These are phyloP conservation scores for Nesidiocoris tenuis DNA, from an alignment of 2,888 invertebrate species.

Conservation along the genomic window DNA sequence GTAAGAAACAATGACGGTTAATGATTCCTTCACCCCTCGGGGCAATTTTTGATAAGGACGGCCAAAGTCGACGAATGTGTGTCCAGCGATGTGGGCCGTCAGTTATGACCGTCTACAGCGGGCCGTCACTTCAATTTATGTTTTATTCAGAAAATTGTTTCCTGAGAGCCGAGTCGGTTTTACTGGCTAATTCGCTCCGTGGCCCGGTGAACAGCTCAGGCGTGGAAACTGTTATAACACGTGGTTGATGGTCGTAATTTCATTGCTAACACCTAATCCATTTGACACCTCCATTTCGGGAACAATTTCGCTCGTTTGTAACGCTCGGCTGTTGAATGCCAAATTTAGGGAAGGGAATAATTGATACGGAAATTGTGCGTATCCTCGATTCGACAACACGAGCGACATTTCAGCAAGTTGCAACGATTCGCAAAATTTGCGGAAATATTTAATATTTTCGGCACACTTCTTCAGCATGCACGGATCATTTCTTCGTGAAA, in stretches of 20 bases:
- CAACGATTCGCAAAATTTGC: no score
- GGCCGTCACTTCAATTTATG: conserved; percentile 9
- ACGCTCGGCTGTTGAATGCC: neutral
- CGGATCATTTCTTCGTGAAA: no score
- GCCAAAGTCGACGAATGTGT: neutral
- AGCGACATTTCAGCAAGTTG: no score
- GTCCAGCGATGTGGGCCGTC: neutral
- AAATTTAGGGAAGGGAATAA: no score
- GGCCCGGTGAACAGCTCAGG: conserved; percentile 14
- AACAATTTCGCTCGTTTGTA: neutral
- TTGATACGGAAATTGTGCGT: no score
- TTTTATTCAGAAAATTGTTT: conserved; percentile 30
- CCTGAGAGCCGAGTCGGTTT: conserved; percentile 10
- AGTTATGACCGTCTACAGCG: neutral
- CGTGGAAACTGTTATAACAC: conserved; percentile 29
- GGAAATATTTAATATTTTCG: no score
- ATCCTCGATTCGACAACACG: no score
- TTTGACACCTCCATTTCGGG: neutral
- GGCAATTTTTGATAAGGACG: conserved; percentile 9
- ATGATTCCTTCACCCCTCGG: conserved; percentile 16
- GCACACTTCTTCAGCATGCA: no score
- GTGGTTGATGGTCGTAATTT: conserved; percentile 15
- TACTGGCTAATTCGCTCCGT: conserved; percentile 14
- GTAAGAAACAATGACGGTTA: conserved; percentile 30
- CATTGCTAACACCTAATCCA: neutral